Base-by-base conservation (phyloP, 2,888 invertebrate genomes). In the Ophonus ardosiacus region DNA sequence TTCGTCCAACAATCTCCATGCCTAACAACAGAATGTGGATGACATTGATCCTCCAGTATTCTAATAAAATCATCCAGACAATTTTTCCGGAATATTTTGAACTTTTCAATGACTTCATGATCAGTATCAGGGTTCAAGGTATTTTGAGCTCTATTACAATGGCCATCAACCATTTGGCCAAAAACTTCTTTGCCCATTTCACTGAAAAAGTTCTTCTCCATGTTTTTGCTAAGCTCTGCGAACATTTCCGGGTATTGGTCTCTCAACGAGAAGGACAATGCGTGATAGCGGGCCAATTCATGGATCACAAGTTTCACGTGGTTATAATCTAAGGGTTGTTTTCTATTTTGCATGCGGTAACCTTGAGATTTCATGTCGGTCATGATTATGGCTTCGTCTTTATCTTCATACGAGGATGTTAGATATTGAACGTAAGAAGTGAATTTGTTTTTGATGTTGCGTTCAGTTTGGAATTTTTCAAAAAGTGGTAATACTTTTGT, bases 211-310 rank as follows among this genome's bases (percentile, higher is more conserved):
- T 59, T 78, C 21, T 88, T 87, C 0, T 85, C 31, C 68, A 86
- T 71, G 8, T 86, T 86, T 24, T 85, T 83, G 3, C 63, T 76
- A 5, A 89, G 31, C 63, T 87, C 83, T 10, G 87, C 81, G 84
- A 88, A 89, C 24, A 85, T 63, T 80, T 89, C 86, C 0, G 88
- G 88, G 21, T 88, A 79, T 65, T 88, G 87, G 61, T 89, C 86
- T 31, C 87, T 88, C 61, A 90, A 84, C 0, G 88, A 90, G 17
- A 88, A 88, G 2, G 89, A 89, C 1, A 89, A 82, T 0, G 89
- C 88, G 84, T 90, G 90, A 15, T 89, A 88, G 78, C 88, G 89
- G 0, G 88, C 90, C 63, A 89, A 89, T 68, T 89, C 88, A 8
- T 86, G 86, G 21, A 90, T 81, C n/a, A 89, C 87, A 6, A 88